These are phyloP conservation scores for Sanderia malayensis DNA, from an alignment of 30 jellyfish, hydroid and myxozoan genomes.

Conservation along the genomic window DNA sequence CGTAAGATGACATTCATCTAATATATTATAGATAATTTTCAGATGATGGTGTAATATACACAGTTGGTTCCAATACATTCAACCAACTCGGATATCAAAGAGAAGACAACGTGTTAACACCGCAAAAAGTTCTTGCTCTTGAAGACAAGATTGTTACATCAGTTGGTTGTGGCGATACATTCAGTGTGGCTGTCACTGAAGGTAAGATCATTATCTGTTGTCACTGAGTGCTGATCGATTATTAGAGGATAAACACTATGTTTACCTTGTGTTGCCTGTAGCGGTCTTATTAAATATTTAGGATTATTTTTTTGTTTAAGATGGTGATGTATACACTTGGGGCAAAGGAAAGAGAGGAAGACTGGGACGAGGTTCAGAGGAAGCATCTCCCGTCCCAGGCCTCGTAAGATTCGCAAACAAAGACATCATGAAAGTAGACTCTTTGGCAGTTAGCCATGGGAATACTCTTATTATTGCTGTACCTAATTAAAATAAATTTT, in stretches of 20 bases:
- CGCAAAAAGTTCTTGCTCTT: conserved; percentile 61
- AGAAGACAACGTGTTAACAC: conserved; percentile 45
- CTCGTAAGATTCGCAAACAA: conserved; percentile 48
- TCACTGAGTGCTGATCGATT: no score
- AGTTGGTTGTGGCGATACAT: conserved; percentile 89
- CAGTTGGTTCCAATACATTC: conserved; percentile 73
- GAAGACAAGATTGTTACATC: conserved; percentile 51
- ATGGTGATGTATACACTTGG: conserved; percentile 75
- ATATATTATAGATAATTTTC: no score
- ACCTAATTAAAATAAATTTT: neutral
- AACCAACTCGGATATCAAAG: conserved; percentile 80
- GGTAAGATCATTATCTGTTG: conserved; percentile 36
- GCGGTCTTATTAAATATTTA: no score
- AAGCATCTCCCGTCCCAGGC: conserved; percentile 66
- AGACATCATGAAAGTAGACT: conserved; percentile 31
- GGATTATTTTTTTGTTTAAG: no score
- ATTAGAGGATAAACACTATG: no score
- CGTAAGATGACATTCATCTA: no score
- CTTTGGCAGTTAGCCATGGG: conserved; percentile 76
- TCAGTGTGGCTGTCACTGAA: conserved; percentile 79
- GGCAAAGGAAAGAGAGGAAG: conserved; percentile 88
- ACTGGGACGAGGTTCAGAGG: conserved; percentile 76
- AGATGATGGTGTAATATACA: conserved; percentile 80
- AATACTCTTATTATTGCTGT: conserved; percentile 57
- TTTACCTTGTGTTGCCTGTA: no score